A percentile compares a stretch with the other conserved stretches of the same genome.
These are phyloP conservation scores for Agelas oroides DNA, from an alignment of 37 sponge, comb jelly and placozoan genomes.

Conservation along the genomic window DNA sequence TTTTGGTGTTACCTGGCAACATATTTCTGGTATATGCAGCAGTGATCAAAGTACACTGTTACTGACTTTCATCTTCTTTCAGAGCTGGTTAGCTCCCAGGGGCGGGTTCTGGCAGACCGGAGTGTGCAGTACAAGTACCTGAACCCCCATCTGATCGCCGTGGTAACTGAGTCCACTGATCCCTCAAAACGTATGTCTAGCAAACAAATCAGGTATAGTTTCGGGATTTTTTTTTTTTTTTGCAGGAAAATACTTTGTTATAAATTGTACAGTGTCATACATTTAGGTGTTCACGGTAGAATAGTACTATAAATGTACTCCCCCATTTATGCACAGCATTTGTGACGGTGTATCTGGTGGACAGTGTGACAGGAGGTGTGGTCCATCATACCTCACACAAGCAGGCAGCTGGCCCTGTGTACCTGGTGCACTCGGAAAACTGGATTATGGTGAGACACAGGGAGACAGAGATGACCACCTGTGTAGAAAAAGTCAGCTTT, in stretches of 20 bases:
- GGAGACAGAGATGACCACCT: too few relatives aligned
- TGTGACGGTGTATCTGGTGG: conserved; percentile 76
- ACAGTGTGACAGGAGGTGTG: conserved; percentile 84
- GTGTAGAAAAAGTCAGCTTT: too few relatives aligned
- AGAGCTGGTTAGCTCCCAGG: conserved; percentile 82
- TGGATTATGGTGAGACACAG: conserved; percentile 85
- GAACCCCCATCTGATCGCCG: conserved; percentile 91
- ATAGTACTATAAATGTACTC: not conserved
- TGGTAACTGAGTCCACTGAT: conserved; percentile 80
- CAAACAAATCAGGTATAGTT: too few relatives aligned
- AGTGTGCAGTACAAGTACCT: conserved; percentile 93
- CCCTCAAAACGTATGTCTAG: conserved; percentile 60
- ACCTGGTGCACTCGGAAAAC: conserved; percentile 88
- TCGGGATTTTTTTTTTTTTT: too few relatives aligned
- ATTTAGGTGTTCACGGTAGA: not conserved
- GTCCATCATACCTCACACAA: conserved; percentile 81
- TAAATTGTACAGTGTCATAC: too few relatives aligned
- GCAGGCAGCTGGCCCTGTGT: conserved; percentile 79
- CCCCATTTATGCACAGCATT: conserved; percentile 6
- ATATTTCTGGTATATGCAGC: too few relatives aligned
- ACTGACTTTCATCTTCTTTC: not conserved
- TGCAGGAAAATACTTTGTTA: too few relatives aligned
- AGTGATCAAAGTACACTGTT: not conserved
- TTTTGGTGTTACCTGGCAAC: too few relatives aligned
- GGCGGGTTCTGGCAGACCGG: conserved; percentile 71